These are phyloP conservation scores for Cheilinus undulatus DNA, from an alignment of 2,113 vertebrate genomes.

Conservation along the genomic window DNA sequence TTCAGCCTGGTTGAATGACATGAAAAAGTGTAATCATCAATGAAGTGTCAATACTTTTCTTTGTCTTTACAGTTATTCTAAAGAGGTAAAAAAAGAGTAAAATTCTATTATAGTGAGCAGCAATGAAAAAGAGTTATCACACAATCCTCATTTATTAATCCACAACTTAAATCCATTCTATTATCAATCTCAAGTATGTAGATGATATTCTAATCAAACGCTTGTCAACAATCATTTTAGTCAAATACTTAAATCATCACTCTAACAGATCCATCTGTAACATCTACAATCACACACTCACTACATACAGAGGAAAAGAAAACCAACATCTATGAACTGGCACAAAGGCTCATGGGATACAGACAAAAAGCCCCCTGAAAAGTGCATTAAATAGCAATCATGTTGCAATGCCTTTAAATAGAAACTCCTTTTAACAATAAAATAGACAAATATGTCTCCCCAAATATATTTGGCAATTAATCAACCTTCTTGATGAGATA, in stretches of 20 bases:
- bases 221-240: slow-evolving; percentile 30
- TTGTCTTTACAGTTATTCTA: no score
- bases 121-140: slow-evolving; percentile 22
- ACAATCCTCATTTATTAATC: slow-evolving; percentile 68
- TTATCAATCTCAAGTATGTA: slow-evolving; percentile 56
- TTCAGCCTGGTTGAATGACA: no score
- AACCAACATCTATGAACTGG: slow-evolving; percentile 46
- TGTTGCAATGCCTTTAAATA: slow-evolving; percentile 34
- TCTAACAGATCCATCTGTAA: slow-evolving; percentile 45
- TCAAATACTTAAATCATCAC: slow-evolving; percentile 14
- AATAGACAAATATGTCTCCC: slow-evolving; percentile 30
- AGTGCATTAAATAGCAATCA: slow-evolving; percentile 55
- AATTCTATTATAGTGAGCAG: not conserved
- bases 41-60: no score
- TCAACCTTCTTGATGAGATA: slow-evolving; percentile 27
- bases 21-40: no score
- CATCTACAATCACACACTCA: slow-evolving; percentile 38
- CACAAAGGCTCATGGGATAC: slow-evolving; percentile 54
- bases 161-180: slow-evolving; percentile 34
- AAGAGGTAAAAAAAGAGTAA: no score
- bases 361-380: slow-evolving; percentile 55
- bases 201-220: slow-evolving; percentile 44
- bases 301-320: slow-evolving; percentile 38
- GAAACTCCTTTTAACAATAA: slow-evolving; percentile 37
- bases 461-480: slow-evolving; percentile 60